phyloP scores from a whole-genome alignment of 2,888 invertebrate species.

The Acleris emargana region DNA sequence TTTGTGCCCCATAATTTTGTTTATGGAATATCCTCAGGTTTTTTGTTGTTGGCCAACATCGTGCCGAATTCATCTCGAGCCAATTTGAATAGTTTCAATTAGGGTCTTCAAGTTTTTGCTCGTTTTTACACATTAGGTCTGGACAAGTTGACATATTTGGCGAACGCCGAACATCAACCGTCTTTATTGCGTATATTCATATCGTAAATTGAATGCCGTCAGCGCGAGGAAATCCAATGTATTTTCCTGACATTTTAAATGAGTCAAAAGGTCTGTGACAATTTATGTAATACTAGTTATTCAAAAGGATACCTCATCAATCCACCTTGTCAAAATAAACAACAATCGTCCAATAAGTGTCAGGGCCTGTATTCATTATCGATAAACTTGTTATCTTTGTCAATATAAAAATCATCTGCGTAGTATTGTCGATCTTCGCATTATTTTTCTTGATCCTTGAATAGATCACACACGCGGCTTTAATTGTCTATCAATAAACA shows the following conservation, averaged over 20 bases:
- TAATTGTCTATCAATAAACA: slow-evolving; percentile 21
- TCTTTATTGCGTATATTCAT: slow-evolving; percentile 50
- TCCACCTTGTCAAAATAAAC: neutral
- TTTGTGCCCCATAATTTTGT: neutral
- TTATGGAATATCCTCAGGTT: neutral
- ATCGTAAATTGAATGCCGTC: slow-evolving; percentile 46
- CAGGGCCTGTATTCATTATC: neutral
- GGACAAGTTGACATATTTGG: slow-evolving; percentile 71
- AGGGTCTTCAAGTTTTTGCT: slow-evolving; percentile 54
- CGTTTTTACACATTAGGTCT: slow-evolving; percentile 52
- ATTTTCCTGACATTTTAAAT: slow-evolving; percentile 14
- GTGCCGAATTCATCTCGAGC: slow-evolving; percentile 24
- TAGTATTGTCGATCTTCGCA: slow-evolving; percentile 9
- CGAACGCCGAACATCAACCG: slow-evolving; percentile 49
- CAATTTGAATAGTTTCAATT: slow-evolving; percentile 44
- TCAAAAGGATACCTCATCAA: too few species aligned
- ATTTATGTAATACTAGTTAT: neutral
- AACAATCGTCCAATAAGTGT: neutral
- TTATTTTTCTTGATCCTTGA: slow-evolving; percentile 26
- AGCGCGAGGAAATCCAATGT: slow-evolving; percentile 52
- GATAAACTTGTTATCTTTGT: neutral
- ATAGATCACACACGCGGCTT: slow-evolving; percentile 24
- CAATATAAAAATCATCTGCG: slow-evolving; percentile 18
- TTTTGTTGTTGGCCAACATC: slow-evolving; percentile 7
- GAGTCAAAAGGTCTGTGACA: slow-evolving; percentile 14